phyloP scores from a whole-genome alignment of 2,797 vertebrate genomes.

The Nyctibius grandis region DNA sequence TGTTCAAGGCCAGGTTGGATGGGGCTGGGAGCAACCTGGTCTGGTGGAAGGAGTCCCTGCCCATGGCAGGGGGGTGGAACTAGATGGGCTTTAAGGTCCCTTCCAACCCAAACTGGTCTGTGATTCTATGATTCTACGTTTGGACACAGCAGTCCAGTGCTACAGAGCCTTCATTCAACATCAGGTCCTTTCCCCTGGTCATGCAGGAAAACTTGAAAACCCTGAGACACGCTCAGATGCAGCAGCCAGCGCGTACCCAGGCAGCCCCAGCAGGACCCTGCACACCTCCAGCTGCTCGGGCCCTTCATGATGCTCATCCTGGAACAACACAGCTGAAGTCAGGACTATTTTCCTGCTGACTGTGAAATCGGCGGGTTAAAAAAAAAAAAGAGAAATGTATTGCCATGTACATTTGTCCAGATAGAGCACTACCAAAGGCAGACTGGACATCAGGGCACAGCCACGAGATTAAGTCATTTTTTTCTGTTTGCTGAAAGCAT shows the following conservation, averaged over 20 bases:
- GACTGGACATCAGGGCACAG: neutral
- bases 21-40: no score
- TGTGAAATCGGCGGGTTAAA: neutral
- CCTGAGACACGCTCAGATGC: fast-evolving
- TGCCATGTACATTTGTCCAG: constrained; percentile 7
- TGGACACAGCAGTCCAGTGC: fast-evolving
- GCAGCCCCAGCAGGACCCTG: neutral
- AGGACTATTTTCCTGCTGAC: constrained; percentile 54
- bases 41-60: no score
- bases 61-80: no score
- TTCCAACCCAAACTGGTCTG: no score
- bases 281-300: neutral
- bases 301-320: constrained; percentile 22
- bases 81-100: no score
- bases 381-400: neutral
- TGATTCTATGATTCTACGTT: no score
- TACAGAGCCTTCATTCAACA: neutral
- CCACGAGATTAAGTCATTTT: neutral
- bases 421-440: constrained; percentile 1
- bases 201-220: neutral
- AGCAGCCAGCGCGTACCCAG: fast-evolving
- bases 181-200: neutral
- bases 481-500: neutral
- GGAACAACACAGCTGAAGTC: constrained; percentile 22
- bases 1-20: no score